These are phyloP conservation scores for Hololepta plana DNA, from an alignment of 2,888 invertebrate genomes.

Conservation along the genomic window DNA sequence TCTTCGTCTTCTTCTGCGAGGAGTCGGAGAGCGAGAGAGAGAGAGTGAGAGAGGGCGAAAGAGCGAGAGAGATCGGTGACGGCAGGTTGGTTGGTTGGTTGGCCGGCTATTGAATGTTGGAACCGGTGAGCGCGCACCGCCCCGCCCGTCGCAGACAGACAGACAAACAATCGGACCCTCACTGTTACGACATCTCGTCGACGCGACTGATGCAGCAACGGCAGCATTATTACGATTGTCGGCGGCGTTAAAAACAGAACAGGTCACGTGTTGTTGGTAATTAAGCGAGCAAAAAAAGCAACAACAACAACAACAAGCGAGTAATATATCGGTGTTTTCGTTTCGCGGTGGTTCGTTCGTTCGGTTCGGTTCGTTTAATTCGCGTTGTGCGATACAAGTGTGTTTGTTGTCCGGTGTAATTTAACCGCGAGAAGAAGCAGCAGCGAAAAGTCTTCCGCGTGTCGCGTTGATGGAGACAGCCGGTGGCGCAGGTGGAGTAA, in stretches of 20 bases:
- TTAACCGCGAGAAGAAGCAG: constrained; percentile 5
- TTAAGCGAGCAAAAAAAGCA: constrained; percentile 2
- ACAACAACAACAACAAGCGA: constrained; percentile 1
- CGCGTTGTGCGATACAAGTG: constrained; percentile 9
- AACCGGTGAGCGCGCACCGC: constrained; percentile 19
- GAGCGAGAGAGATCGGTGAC: constrained; percentile 3
- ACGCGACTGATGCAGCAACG: constrained; percentile 9
- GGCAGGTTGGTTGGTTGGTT: constrained; percentile 14
- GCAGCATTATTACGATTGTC: constrained; percentile 2
- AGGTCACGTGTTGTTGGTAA: constrained; percentile 8
- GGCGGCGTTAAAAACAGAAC: not conserved
- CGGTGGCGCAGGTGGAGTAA: no score
- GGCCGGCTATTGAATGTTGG: constrained; percentile 5
- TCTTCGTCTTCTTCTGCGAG: constrained; percentile 2
- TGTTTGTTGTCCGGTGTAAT: no score
- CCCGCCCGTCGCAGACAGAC: constrained; percentile 27
- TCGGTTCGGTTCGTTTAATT: constrained; percentile 15
- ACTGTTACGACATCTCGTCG: constrained; percentile 27
- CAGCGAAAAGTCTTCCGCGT: constrained; percentile 4
- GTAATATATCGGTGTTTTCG: constrained; percentile 3
- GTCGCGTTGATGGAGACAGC: constrained; percentile 32
- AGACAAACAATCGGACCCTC: constrained; percentile 24
- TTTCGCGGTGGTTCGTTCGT: constrained; percentile 4
- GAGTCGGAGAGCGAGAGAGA: constrained; percentile 3
- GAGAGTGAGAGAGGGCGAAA: constrained; percentile 15